These are phyloP conservation scores for Lutjanus argentimaculatus DNA, from an alignment of 2,797 vertebrate genomes.

Conservation along the genomic window DNA sequence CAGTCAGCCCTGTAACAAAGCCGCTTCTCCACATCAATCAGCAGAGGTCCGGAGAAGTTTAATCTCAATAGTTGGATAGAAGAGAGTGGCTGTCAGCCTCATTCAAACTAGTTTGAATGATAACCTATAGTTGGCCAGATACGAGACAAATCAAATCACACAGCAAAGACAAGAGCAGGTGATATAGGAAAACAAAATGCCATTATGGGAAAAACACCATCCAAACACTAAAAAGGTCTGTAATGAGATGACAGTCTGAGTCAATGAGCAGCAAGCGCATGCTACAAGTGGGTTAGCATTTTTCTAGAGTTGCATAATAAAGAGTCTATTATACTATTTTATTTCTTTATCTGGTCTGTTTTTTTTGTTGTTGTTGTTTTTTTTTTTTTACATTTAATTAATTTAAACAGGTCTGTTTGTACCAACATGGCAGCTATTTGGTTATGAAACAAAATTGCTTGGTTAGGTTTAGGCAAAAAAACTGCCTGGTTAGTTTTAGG, in stretches of 20 bases:
- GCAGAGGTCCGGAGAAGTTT: conserved; percentile 54
- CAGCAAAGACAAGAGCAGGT: background rate
- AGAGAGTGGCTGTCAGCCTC: conserved; percentile 47
- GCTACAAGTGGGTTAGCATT: background rate
- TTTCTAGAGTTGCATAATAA: background rate
- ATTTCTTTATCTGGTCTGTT: background rate
- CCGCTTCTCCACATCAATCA: conserved; percentile 23
- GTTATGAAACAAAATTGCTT: no score
- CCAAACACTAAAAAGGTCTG: background rate
- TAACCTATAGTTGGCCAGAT: background rate
- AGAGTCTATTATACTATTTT: background rate
- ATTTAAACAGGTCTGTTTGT: no score
- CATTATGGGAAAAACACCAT: background rate
- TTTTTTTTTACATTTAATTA: background rate
- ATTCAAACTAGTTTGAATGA: conserved; percentile 51
- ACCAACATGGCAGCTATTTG: no score
- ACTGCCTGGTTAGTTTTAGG: no score
- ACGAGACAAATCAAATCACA: background rate
- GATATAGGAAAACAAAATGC: background rate
- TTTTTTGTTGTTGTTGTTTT: no score
- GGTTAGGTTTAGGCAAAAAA: no score
- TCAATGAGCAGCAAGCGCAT: conserved; percentile 1
- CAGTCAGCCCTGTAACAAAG: conserved; percentile 13
- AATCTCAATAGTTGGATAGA: conserved; percentile 36
- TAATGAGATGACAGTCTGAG: background rate